phyloP scores from a whole-genome alignment of 2,113 vertebrate genomes.

The Periophthalmus modestus region DNA sequence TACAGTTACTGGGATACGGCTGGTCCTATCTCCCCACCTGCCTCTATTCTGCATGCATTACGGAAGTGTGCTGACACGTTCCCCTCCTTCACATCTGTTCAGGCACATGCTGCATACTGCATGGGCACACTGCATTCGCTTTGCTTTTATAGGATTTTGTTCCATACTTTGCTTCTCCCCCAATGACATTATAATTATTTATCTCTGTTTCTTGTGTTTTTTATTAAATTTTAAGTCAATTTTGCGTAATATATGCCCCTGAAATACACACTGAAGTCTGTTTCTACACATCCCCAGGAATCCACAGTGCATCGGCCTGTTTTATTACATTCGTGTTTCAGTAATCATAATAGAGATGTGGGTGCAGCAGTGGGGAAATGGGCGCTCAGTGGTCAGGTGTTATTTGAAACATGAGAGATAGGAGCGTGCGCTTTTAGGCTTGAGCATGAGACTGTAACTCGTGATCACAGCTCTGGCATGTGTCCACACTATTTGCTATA shows the following conservation, averaged over 20 bases:
- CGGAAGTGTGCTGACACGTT: background rate
- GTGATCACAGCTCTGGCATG: conserved; percentile 44
- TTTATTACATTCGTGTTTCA: conserved; percentile 12
- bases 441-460: conserved; percentile 22
- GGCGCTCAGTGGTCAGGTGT: conserved; percentile 34
- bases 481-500: conserved; percentile 21
- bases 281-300: background rate
- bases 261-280: too few relatives aligned
- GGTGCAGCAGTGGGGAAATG: conserved; percentile 30
- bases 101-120: conserved; percentile 10
- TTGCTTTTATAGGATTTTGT: background rate
- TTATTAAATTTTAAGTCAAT: too few relatives aligned
- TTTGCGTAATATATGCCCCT: too few relatives aligned
- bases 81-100: conserved; percentile 39
- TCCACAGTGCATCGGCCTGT: background rate
- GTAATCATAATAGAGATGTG: conserved; percentile 37
- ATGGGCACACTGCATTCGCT: background rate
- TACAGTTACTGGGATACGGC: background rate
- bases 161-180: conserved; percentile 12
- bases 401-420: conserved; percentile 26
- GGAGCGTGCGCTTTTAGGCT: conserved; percentile 1
- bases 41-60: conserved; percentile 33
- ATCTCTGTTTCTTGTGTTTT: too few relatives aligned
- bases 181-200: background rate
- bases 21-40: conserved; percentile 30